These are phyloP conservation scores for Carapus acus DNA, from an alignment of 2,797 vertebrate genomes.

Conservation along the genomic window DNA sequence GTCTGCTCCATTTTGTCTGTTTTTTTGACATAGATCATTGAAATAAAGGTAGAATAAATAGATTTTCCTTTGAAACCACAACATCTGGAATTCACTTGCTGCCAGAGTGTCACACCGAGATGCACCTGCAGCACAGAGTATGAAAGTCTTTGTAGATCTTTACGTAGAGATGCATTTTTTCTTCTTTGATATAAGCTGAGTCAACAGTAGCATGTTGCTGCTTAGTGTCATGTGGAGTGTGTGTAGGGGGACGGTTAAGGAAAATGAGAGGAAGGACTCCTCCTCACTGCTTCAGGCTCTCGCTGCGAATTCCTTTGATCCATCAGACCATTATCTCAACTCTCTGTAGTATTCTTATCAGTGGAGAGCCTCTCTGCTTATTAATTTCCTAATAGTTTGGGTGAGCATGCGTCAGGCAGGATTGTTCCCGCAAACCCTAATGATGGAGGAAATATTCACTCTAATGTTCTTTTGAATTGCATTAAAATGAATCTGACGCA, in stretches of 20 bases:
- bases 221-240: conserved; percentile 10
- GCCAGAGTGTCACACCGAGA: background rate
- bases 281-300: conserved; percentile 20
- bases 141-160: background rate
- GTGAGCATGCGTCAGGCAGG: background rate
- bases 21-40: conserved; percentile 57
- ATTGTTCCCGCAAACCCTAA: background rate
- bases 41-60: conserved; percentile 9
- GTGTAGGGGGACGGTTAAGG: conserved; percentile 17
- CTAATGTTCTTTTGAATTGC: background rate
- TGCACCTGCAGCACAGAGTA: background rate
- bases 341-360: conserved; percentile 24
- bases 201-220: conserved; percentile 21
- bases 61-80: too few species aligned
- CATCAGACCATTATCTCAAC: conserved; percentile 51
- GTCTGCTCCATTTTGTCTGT: conserved; percentile 59
- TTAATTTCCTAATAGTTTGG: conserved; percentile 1
- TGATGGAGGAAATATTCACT: background rate
- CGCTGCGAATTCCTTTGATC: conserved; percentile 42
- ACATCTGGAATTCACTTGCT: too few species aligned
- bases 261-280: conserved; percentile 37
- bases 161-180: background rate
- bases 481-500: background rate
- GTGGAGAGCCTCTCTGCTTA: conserved; percentile 8
- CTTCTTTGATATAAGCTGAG: background rate